A percentile compares a stretch with the other conserved stretches of the same genome.
These are phyloP conservation scores for Cyprinodon tularosa DNA, from an alignment of 2,113 vertebrate species.

Conservation along the genomic window DNA sequence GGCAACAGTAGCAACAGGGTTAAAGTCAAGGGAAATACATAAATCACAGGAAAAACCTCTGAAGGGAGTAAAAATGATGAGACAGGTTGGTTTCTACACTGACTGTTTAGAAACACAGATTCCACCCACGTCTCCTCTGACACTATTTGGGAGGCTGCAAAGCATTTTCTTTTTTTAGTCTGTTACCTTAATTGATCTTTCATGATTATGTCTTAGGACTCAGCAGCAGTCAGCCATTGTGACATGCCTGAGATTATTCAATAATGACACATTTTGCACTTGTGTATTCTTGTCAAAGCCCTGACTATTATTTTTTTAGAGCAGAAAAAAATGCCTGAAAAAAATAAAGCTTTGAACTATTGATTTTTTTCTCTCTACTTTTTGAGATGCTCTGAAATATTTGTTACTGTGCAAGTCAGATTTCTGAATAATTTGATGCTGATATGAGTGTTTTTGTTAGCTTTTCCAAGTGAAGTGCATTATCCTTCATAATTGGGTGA, in stretches of 20 bases:
- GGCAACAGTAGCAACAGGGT: not conserved
- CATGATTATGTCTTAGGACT: constrained; percentile 29
- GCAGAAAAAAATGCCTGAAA: constrained; percentile 62
- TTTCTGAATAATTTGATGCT: constrained; percentile 41
- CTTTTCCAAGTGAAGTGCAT: constrained; percentile 37
- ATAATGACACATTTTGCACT: constrained; percentile 58
- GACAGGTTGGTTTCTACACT: constrained; percentile 5
- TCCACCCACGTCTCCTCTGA: constrained; percentile 12
- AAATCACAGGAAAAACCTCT: not conserved
- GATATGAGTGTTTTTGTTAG: constrained; percentile 45
- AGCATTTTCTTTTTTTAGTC: constrained; percentile 31
- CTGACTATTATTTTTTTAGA: constrained; percentile 55
- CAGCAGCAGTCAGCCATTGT: constrained; percentile 39
- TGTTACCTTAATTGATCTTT: constrained; percentile 45
- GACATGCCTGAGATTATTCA: constrained; percentile 40
- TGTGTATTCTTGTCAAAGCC: constrained; percentile 52
- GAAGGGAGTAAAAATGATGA: constrained; percentile 17
- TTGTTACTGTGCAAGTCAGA: constrained; percentile 42
- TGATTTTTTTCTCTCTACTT: constrained; percentile 56
- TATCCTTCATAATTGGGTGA: constrained; percentile 34
- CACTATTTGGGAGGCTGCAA: constrained; percentile 11
- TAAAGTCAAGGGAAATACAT: not conserved
- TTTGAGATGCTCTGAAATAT: constrained; percentile 65
- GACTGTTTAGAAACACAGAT: constrained; percentile 25
- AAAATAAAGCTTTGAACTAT: constrained; percentile 68